phyloP scores from a whole-genome alignment of 2,888 invertebrate genomes.

The Augochlorella aurata region DNA sequence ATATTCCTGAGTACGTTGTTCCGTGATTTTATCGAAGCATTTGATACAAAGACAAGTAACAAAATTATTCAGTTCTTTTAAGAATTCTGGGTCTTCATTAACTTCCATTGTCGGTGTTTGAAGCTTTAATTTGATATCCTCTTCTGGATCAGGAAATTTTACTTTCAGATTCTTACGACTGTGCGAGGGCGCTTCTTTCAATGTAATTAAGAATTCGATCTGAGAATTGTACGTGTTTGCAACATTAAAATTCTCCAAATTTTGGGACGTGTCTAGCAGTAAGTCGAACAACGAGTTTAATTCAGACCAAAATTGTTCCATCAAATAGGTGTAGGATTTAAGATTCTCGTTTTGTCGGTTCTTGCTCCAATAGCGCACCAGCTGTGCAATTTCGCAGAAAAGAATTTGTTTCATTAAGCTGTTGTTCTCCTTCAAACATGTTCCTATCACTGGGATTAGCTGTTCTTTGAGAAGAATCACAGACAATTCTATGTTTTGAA shows the following conservation, averaged over 20 bases:
- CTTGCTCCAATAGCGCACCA: conserved; percentile 85
- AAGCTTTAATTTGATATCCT: conserved; percentile 58
- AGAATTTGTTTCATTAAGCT: conserved; percentile 81
- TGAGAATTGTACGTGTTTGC: conserved; percentile 74
- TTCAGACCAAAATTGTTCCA: conserved; percentile 81
- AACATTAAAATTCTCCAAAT: conserved; percentile 53
- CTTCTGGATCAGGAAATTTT: conserved; percentile 82
- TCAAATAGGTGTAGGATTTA: conserved; percentile 76
- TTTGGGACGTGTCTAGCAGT: conserved; percentile 56
- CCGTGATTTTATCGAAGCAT: conserved; percentile 84
- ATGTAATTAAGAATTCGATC: conserved; percentile 82
- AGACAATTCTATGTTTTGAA: conserved; percentile 81
- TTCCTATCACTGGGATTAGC: conserved; percentile 82
- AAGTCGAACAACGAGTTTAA: conserved; percentile 76
- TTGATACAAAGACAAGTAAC: conserved; percentile 82
- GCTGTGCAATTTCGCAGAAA: conserved; percentile 82
- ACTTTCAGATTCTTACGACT: conserved; percentile 83
- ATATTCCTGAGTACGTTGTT: conserved; percentile 79
- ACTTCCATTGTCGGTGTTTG: conserved; percentile 37
- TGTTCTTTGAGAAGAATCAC: conserved; percentile 80
- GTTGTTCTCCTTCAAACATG: conserved; percentile 81
- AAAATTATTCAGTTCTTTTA: conserved; percentile 81
- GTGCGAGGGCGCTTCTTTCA: conserved; percentile 81
- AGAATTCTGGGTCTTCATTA: conserved; percentile 78
- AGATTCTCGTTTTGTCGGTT: conserved; percentile 77